Percentiles rank a stretch among this genome's conserved stretches.
Conservation (phyloP, 1,140 invertebrate species). For the Epicauta chinensis region DNA sequence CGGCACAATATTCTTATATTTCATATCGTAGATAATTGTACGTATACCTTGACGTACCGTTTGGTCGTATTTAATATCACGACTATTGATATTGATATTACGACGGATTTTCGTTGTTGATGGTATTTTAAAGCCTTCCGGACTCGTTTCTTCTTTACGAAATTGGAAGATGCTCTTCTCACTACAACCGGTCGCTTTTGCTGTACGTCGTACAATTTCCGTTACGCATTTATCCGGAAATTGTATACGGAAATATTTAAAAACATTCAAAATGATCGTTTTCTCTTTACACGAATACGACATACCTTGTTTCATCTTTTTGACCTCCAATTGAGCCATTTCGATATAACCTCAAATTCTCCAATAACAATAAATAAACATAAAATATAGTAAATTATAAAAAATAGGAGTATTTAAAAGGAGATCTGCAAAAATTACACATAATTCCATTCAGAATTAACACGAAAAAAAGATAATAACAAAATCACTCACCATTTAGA, state of each 20-base stretch:
- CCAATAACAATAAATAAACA: neutral
- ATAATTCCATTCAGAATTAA: neutral
- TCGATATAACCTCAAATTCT: neutral
- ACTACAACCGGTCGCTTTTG: slow-evolving; percentile 38
- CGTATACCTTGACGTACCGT: slow-evolving; percentile 30
- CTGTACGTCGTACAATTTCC: slow-evolving; percentile 33
- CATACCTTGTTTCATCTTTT: slow-evolving; percentile 41
- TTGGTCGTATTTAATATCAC: slow-evolving; percentile 37
- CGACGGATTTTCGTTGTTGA: slow-evolving; percentile 36
- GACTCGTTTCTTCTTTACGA: slow-evolving; percentile 37
- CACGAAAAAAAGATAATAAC: neutral
- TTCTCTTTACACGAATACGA: slow-evolving; percentile 38
- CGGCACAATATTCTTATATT: slow-evolving; percentile 32
- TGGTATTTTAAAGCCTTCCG: slow-evolving; percentile 36
- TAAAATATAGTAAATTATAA: neutral
- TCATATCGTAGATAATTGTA: slow-evolving; percentile 36
- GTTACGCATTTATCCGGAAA: slow-evolving; percentile 36
- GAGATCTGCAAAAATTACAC: neutral
- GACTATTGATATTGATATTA: slow-evolving; percentile 37
- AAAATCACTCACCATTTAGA: no score
- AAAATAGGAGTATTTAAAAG: neutral
- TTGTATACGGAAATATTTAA: slow-evolving; percentile 36
- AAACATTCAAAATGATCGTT: slow-evolving; percentile 39
- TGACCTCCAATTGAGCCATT: slow-evolving; percentile 23
- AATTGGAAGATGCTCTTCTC: slow-evolving; percentile 40